Evolutionary conservation across 2,113 vertebrate species (phyloP).

Genomic region (Rattus norvegicus): DNA sequence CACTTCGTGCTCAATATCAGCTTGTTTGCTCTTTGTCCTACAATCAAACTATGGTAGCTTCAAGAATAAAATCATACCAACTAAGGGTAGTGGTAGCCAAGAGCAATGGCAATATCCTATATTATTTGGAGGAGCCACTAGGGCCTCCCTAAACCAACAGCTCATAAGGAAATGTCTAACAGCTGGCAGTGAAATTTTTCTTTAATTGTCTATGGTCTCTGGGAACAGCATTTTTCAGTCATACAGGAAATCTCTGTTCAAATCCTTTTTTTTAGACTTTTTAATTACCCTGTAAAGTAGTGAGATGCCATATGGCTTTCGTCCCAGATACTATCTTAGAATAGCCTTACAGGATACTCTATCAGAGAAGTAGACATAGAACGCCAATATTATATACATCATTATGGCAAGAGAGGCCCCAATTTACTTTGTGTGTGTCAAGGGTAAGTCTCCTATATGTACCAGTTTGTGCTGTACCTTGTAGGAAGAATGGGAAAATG

Average conservation of each 20-base stretch:
- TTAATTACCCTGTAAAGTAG: not conserved
- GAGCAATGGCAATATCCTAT: not conserved
- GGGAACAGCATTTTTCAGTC: not conserved
- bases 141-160: not conserved
- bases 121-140: not conserved
- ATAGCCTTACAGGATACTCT: not conserved
- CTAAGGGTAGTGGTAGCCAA: not conserved
- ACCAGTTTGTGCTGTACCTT: not conserved
- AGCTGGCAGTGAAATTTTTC: not conserved
- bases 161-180: not conserved
- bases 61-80: not conserved
- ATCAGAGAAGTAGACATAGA: fast-evolving
- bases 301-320: not conserved
- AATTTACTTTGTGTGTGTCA: not conserved
- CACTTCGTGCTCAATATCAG: no score
- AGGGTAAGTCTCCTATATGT: not conserved
- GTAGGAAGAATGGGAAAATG: no score
- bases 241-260: not conserved
- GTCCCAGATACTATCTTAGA: not conserved
- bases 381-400: not conserved
- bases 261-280: not conserved
- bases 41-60: not conserved
- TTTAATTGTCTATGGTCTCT: not conserved
- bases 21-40: not conserved
- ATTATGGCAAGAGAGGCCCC: not conserved